Base-by-base conservation (phyloP, 2,888 invertebrate species). In the Dicroscelio sp. region DNA sequence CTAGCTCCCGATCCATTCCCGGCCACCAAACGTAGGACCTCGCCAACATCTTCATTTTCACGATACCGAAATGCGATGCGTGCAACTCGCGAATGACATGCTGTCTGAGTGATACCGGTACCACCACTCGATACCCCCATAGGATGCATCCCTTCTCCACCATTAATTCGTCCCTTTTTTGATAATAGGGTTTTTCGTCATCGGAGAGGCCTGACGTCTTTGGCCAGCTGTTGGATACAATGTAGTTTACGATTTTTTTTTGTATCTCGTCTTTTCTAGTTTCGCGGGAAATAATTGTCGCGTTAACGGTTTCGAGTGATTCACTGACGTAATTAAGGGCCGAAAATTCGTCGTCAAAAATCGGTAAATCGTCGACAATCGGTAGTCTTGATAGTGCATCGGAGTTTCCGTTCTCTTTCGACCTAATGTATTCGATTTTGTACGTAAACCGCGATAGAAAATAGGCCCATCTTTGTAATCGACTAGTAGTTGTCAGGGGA, bases 401-500 rank as follows among this genome's bases (percentile, higher is more conserved):
- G 43, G 10, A 8, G 14, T 38, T 38, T 8, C 43, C 43, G 43
- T 38, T 38, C 14, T 38, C 43, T 38, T 38, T 38, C 14, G 43
- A 38, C 14, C 14, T 38, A 14, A 38, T 14, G 43, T 38, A 38
- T n/a, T n/a, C 43, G 14, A 38, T 38, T 14, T 38, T 14, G 43
- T 12, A 38, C 8, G 43, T 38, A 38, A 38, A 38, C 8, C 14
- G 43, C 8, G 43, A n/a, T n/a, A n/a, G 20, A 35, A 76, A 76
- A n/a, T n/a, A n/a, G n/a, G n/a, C n/a, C n/a, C n/a, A n/a, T 14
- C 43, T 8, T 38, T 38, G 43, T 38, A 38, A 38, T 65, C 87
- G 48, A 31, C 73, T 86, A 10, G 69, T 78, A 8, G 65, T 63
- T 10, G 89, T 89, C 10, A 75, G 33, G 6, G 84, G 83, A 20